Evolutionary conservation across 2,888 invertebrate species (phyloP).

Genomic region (Coenonympha glycerion): DNA sequence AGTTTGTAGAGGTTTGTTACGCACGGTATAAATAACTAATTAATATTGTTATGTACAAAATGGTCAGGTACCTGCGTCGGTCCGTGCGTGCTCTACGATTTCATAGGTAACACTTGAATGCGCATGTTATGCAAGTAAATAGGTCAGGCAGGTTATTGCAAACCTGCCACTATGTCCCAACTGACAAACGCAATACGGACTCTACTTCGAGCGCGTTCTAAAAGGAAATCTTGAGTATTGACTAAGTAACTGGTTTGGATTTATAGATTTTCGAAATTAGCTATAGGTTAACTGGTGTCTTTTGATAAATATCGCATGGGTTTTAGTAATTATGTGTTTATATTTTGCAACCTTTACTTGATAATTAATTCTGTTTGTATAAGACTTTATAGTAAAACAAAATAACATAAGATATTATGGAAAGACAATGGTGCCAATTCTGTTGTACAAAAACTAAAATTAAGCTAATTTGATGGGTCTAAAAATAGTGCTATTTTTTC

Average conservation of each 20-base stretch:
- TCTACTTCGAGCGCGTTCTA: neutral
- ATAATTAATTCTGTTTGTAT: too few species aligned
- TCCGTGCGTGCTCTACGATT: conserved; percentile 32
- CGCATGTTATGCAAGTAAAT: conserved; percentile 57
- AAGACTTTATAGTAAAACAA: too few species aligned
- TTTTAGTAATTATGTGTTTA: too few species aligned
- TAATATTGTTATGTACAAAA: neutral
- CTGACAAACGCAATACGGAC: conserved; percentile 13
- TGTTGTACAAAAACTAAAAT: too few species aligned
- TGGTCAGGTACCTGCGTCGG: neutral
- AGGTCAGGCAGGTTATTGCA: conserved; percentile 37
- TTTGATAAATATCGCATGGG: neutral
- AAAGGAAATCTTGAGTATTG: conserved; percentile 2
- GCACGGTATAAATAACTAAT: too few species aligned
- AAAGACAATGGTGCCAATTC: too few species aligned
- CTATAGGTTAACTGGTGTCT: neutral
- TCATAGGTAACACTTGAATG: conserved; percentile 46
- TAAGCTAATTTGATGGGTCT: too few species aligned
- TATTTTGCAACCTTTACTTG: too few species aligned
- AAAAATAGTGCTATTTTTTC: too few species aligned
- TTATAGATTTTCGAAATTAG: neutral
- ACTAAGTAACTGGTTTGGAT: neutral
- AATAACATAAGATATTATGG: too few species aligned
- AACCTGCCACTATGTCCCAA: conserved; percentile 12
- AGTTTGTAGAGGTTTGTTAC: too few species aligned